phyloP scores from a whole-genome alignment of 2,113 vertebrate genomes.

The Speoplatyrhinus poulsoni region DNA sequence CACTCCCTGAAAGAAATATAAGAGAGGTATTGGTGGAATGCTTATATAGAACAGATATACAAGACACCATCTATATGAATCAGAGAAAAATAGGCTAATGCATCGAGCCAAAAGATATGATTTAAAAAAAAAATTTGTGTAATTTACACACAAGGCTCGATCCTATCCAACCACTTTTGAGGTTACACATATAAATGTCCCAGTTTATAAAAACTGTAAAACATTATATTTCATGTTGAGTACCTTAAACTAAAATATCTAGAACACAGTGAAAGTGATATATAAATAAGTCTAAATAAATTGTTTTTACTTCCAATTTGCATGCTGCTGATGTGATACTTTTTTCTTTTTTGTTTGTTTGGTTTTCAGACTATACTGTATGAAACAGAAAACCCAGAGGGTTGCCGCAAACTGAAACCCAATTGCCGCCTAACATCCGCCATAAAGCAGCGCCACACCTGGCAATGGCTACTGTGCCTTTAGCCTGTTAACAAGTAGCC shows the following conservation, averaged over 20 bases:
- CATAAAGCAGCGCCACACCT: conserved; percentile 54
- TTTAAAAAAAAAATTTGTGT: conserved; percentile 5
- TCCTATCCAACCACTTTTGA: no score
- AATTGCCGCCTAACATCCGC: conserved; percentile 35
- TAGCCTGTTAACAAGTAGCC: conserved; percentile 48
- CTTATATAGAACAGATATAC: conserved; percentile 5
- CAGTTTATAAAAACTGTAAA: no score
- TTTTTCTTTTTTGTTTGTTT: neutral
- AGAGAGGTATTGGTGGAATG: conserved; percentile 3
- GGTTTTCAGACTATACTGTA: neutral
- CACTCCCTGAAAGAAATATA: neutral
- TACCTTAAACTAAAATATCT: neutral
- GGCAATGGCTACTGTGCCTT: conserved; percentile 54
- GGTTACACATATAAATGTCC: no score
- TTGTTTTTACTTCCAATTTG: conserved; percentile 13
- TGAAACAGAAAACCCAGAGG: conserved; percentile 9
- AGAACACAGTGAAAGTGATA: neutral
- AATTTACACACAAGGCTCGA: no score
- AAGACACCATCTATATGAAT: conserved; percentile 1
- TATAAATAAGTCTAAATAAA: conserved; percentile 5
- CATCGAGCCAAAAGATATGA: conserved; percentile 24
- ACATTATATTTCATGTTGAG: no score
- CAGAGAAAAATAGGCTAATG: conserved; percentile 8
- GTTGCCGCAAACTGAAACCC: neutral
- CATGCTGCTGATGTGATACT: conserved; percentile 11